Evolutionary conservation across 1,140 invertebrate genomes (phyloP).

Genomic region (Rhizoglyphus robini): DNA sequence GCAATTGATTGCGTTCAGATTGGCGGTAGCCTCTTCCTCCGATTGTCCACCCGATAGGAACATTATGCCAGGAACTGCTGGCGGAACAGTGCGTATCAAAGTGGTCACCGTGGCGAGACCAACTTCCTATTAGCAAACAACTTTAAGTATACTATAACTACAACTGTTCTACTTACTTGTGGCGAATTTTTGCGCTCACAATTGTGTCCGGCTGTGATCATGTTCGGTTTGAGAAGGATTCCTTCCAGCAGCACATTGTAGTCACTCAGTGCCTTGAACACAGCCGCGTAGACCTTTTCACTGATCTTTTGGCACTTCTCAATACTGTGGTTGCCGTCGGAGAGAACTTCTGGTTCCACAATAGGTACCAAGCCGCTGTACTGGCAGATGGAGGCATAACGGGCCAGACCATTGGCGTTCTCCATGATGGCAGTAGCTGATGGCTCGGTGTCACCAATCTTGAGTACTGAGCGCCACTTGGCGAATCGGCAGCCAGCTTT

Average conservation of each 20-base stretch:
- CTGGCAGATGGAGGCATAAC: constrained; percentile 79
- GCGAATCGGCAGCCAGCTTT: constrained; percentile 96
- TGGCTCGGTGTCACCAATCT: constrained; percentile 77
- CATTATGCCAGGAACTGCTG: constrained; percentile 71
- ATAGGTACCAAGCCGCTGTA: constrained; percentile 80
- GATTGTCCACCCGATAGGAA: constrained; percentile 95
- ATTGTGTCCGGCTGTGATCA: constrained; percentile 79
- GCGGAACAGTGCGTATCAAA: constrained; percentile 70
- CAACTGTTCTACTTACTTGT: constrained; percentile 30
- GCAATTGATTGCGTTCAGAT: constrained; percentile 87
- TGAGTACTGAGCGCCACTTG: constrained; percentile 94
- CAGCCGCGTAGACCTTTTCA: constrained; percentile 86
- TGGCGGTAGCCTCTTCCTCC: constrained; percentile 86
- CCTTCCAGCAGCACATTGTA: constrained; percentile 96
- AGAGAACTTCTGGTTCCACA: constrained; percentile 81
- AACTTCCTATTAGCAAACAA: constrained; percentile 39
- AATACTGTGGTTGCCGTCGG: constrained; percentile 82
- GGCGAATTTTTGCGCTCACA: constrained; percentile 50
- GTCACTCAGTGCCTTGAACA: constrained; percentile 91
- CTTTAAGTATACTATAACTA: background rate
- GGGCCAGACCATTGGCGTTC: constrained; percentile 85
- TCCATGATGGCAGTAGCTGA: constrained; percentile 78
- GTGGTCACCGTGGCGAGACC: constrained; percentile 71
- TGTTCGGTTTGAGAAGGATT: constrained; percentile 96
- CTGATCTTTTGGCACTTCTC: constrained; percentile 83